Percentiles rank a stretch among this genome's conserved stretches.
phyloP scores from a whole-genome alignment of 2,888 invertebrate genomes.

The Luperina nickerlii region DNA sequence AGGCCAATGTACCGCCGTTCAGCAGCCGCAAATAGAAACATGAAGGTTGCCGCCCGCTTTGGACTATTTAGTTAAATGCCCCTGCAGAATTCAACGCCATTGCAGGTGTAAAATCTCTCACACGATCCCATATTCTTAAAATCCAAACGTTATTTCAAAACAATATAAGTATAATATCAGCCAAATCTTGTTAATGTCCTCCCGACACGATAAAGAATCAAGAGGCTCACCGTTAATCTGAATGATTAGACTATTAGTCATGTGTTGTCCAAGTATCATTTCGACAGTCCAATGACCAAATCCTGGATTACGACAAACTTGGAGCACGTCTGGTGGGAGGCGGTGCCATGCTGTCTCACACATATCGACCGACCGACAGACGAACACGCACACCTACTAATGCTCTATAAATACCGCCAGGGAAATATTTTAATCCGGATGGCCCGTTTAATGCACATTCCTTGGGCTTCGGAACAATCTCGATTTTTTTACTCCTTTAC shows the following conservation, averaged over 20 bases:
- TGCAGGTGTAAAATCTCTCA: conserved; percentile 44
- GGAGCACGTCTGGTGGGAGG: conserved; percentile 84
- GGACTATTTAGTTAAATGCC: conserved; percentile 79
- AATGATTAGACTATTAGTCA: conserved; percentile 63
- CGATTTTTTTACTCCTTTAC: conserved; percentile 76
- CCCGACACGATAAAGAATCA: conserved; percentile 35
- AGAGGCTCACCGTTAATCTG: conserved; percentile 52
- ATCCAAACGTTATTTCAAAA: conserved; percentile 19
- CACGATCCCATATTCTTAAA: conserved; percentile 14
- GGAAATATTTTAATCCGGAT: conserved; percentile 90
- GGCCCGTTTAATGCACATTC: conserved; percentile 88
- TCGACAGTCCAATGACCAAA: conserved; percentile 80
- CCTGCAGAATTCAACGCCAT: conserved; percentile 70
- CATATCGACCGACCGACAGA: conserved; percentile 84
- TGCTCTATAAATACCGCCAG: conserved; percentile 88
- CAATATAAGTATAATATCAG: conserved; percentile 27
- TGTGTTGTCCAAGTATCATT: conserved; percentile 68
- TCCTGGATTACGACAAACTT: conserved; percentile 84
- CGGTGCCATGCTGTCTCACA: conserved; percentile 90
- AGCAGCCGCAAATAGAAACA: conserved; percentile 85
- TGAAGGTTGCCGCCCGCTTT: conserved; percentile 86
- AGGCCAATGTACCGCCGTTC: conserved; percentile 86
- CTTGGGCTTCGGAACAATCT: conserved; percentile 82
- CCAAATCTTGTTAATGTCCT: conserved; percentile 27
- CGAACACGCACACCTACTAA: conserved; percentile 87